Evolutionary conservation across 2,888 invertebrate species (phyloP).

Genomic region (Heteromurus nitidus): DNA sequence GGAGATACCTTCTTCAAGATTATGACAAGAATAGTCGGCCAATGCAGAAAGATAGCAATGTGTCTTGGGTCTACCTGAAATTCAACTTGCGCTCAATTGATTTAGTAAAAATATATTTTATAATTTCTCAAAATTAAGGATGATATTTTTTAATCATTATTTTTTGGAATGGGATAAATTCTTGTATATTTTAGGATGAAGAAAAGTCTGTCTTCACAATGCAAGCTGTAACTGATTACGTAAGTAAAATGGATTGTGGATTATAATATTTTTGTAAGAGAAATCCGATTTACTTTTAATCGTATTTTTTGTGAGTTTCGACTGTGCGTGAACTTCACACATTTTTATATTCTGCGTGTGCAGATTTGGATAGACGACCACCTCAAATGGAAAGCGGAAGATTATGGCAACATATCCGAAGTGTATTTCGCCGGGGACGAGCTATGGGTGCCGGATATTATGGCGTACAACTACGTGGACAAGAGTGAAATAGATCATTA

Average conservation of each 20-base stretch:
- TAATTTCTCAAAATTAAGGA: neutral
- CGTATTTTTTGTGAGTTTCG: neutral
- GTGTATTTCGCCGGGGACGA: slow-evolving; percentile 83
- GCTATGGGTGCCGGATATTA: slow-evolving; percentile 87
- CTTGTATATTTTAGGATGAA: slow-evolving; percentile 80
- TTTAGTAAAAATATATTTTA: slow-evolving; percentile 66
- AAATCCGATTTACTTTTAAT: neutral
- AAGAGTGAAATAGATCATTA: slow-evolving; percentile 80
- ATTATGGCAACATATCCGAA: slow-evolving; percentile 81
- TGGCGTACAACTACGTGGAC: slow-evolving; percentile 81
- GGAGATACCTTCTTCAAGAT: slow-evolving; percentile 61
- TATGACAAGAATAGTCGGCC: slow-evolving; percentile 71
- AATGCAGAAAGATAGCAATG: slow-evolving; percentile 66
- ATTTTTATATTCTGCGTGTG: too few relatives aligned
- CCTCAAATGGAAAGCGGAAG: slow-evolving; percentile 82
- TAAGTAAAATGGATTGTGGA: too few relatives aligned
- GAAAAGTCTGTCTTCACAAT: slow-evolving; percentile 79
- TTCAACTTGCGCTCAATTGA: slow-evolving; percentile 70
- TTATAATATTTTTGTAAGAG: too few relatives aligned
- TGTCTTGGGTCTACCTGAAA: slow-evolving; percentile 67
- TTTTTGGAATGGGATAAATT: too few relatives aligned
- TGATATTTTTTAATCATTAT: neutral
- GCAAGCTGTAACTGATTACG: slow-evolving; percentile 81
- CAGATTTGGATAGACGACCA: slow-evolving; percentile 86
- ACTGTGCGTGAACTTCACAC: too few relatives aligned